Evolutionary conservation across 2,888 invertebrate species (phyloP), one percentile per base, ranked within the genome.

Genomic region (Drosophila anceps): DNA sequence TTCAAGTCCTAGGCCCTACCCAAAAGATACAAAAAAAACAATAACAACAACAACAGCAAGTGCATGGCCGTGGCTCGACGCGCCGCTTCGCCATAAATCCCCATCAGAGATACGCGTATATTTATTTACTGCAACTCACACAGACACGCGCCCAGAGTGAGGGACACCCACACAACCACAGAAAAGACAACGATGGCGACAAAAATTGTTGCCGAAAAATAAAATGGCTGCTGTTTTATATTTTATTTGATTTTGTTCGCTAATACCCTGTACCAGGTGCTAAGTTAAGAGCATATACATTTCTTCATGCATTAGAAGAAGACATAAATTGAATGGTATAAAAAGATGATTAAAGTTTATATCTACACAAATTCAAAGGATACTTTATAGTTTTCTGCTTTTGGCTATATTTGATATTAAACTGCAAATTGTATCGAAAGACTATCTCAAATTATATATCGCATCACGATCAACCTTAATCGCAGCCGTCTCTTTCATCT

Each of bases 21-120:
- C 73, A 73, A 67, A 67, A 77, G 66, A 67, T 46, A 78, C 64
- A 80, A 64, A 29, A 70, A 29, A 29, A 54, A 44, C 15, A 53
- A 35, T 35, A 60, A 27, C 44, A 64, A 53, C 54, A 79, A 70
- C 65, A 74, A 66, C 70, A 68, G 72, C 71, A 86, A 76, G 66
- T 82, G 76, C 82, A 80, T 66, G 33, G 50, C 37, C 55, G 37
- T 70, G 67, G 74, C 58, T 66, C 77, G 81, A 78, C 59, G 79
- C 87, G 82, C 43, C 75, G 75, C 88, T 70, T 79, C 76, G 88
- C 89, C 89, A 86, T 86, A 86, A 86, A 86, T 86, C 87, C 90
- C 84, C 86, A 86, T 86, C 86, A 86, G 90, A 86, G 90, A 86
- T 88, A 86, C 85, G 90, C 85, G 90, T 86, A 88, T 86, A 86